phyloP scores from a whole-genome alignment of 2,888 invertebrate species.

The Mamestra brassicae region DNA sequence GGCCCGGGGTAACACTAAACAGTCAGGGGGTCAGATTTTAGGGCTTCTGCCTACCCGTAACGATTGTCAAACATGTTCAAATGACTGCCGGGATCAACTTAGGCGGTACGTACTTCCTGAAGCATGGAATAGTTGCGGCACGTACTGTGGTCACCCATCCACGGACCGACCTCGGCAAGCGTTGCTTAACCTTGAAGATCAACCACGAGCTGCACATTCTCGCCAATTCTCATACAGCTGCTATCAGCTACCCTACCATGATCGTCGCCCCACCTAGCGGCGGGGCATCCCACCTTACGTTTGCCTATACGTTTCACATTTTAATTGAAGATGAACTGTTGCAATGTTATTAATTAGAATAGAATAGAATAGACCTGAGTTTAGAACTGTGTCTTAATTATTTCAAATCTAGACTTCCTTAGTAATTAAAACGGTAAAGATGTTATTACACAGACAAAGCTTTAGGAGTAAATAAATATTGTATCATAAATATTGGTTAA shows the following conservation, averaged over 20 bases:
- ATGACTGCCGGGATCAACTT: too few relatives aligned
- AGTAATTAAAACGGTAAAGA: too few relatives aligned
- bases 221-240: not conserved
- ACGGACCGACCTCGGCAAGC: too few relatives aligned
- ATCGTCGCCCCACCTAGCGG: not conserved
- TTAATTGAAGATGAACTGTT: not conserved
- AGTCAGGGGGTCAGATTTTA: too few relatives aligned
- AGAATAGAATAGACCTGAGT: not conserved
- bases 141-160: too few relatives aligned
- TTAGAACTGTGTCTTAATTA: not conserved
- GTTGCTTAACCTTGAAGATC: too few relatives aligned
- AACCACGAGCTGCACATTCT: too few relatives aligned
- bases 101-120: too few relatives aligned
- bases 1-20: too few relatives aligned
- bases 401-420: not conserved
- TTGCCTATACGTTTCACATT: not conserved
- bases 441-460: not conserved
- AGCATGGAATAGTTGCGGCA: too few relatives aligned
- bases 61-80: too few relatives aligned
- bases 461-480: not conserved
- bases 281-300: not conserved
- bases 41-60: too few relatives aligned
- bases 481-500: not conserved
- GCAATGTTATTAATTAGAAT: not conserved
- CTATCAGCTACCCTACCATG: not conserved